Conservation (phyloP, 1,140 invertebrate genomes). For the Geopemphigus sp. region DNA sequence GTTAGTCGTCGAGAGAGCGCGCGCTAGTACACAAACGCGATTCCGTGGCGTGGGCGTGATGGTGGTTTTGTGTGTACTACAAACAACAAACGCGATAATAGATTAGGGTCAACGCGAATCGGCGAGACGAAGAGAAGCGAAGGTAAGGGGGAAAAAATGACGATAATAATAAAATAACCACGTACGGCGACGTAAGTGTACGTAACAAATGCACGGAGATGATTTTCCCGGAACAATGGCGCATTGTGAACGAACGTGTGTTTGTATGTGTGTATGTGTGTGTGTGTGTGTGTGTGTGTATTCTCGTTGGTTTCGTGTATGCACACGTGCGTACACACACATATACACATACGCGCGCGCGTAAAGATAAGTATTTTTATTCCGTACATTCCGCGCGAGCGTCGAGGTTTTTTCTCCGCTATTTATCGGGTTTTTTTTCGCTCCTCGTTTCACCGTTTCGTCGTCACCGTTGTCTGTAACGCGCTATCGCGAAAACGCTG, state of each 20-base stretch:
- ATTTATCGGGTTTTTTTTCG: no score
- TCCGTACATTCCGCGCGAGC: slow-evolving; percentile 15
- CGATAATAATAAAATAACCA: slow-evolving; percentile 34
- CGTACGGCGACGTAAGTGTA: not conserved
- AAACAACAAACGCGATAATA: slow-evolving; percentile 39
- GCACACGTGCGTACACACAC: no score
- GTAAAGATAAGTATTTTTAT: slow-evolving; percentile 9
- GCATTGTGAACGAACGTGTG: slow-evolving; percentile 6
- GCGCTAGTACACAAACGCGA: not conserved
- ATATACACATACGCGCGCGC: not conserved
- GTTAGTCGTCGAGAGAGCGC: slow-evolving; percentile 20
- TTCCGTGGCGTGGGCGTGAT: slow-evolving; percentile 40
- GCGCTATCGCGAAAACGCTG: no score
- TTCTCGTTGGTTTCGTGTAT: no score
- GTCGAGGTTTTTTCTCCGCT: slow-evolving; percentile 28
- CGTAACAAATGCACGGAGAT: not conserved
- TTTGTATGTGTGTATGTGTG: not conserved
- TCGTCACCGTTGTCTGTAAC: no score
- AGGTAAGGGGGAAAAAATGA: slow-evolving; percentile 13
- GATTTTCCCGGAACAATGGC: slow-evolving; percentile 35
- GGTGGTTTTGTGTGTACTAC: slow-evolving; percentile 15
- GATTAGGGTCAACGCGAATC: slow-evolving; percentile 43
- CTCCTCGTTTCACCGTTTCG: no score
- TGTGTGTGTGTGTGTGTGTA: not conserved
- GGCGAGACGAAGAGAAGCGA: not conserved